Evolutionary conservation across 2,888 invertebrate genomes (phyloP), one percentile per base, ranked within the genome.

Genomic region (Sesia bembeciformis): DNA sequence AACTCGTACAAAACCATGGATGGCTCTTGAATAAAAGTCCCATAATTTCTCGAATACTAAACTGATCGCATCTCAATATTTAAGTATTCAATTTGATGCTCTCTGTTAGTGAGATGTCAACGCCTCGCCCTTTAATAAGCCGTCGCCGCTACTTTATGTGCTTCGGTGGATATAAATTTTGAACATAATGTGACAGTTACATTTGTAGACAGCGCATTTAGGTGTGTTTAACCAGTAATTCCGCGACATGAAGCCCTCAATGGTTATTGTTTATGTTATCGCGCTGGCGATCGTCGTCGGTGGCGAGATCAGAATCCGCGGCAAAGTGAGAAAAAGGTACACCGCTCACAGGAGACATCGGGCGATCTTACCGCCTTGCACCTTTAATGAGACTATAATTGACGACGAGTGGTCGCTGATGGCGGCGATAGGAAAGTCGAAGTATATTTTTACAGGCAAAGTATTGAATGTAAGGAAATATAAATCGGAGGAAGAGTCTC

Each of bases 361-460:
- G 58, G 88, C 81, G 50, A 74, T 83, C 50, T 69, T 84, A 61
- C 88, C 88, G 56, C 80, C 84, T 40, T 90, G 90, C 67, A 78
- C 74, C 66, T 90, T 90, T 78, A 90, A 90, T 72, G 85, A 86
- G 71, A 87, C 87, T 58, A 80, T 90, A 65, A 84, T 90, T 57
- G 83, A 86, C 63, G 87, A 90, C 67, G 86, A 88, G 75, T 84
- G 87, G 83, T 78, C 90, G 58, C 68, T 90, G 77, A 84, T 88
- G 81, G 84, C 83, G 58, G 87, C 88, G 72, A 90, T 90, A 78
- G 78, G 80, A 56, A 81, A 81, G 64, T 88, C 90, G 4, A 85
- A 86, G 71, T 90, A 80, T 67, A 90, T 90, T 71, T 90, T 90
- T 75, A 90, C 90, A 39, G 90, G 80, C 42, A 90, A 90, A 81